phyloP scores from a whole-genome alignment of 2,797 vertebrate species.

The Balearica regulorum region DNA sequence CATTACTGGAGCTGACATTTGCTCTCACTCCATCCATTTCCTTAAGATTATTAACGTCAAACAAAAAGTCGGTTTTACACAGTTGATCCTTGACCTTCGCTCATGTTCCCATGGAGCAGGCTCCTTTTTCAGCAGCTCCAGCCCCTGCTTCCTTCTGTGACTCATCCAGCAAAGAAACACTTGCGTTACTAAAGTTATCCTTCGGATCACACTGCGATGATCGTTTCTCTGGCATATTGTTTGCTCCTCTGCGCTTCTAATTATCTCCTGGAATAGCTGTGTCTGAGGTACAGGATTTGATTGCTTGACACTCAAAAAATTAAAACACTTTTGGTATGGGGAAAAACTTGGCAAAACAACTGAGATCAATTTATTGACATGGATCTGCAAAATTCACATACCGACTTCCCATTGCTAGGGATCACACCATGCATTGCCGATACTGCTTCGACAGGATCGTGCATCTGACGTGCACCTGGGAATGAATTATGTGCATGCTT shows the following conservation, averaged over 20 bases:
- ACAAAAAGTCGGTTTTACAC: conserved; percentile 41
- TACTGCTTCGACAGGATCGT: neutral
- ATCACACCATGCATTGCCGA: neutral
- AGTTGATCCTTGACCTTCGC: conserved; percentile 47
- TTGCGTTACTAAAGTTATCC: conserved; percentile 41
- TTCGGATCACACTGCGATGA: neutral
- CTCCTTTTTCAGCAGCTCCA: conserved; percentile 9
- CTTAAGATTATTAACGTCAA: conserved; percentile 59
- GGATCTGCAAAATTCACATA: neutral
- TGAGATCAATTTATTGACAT: neutral
- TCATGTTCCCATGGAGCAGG: conserved; percentile 27
- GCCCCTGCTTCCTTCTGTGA: conserved; percentile 25
- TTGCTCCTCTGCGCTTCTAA: conserved; percentile 34
- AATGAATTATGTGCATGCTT: neutral
- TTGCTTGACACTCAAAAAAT: conserved; percentile 11
- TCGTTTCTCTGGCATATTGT: neutral
- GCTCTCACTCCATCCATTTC: conserved; percentile 52
- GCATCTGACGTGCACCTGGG: neutral
- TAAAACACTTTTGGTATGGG: neutral
- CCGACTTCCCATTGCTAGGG: neutral
- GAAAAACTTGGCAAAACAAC: neutral
- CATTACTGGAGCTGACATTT: conserved; percentile 52
- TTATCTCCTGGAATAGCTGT: conserved; percentile 29
- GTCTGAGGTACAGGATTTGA: neutral
- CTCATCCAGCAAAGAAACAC: conserved; percentile 49